Percentiles rank a stretch among this genome's conserved stretches.
Evolutionary conservation across 1,140 invertebrate genomes (phyloP).

Genomic region (Eupeodes corollae): DNA sequence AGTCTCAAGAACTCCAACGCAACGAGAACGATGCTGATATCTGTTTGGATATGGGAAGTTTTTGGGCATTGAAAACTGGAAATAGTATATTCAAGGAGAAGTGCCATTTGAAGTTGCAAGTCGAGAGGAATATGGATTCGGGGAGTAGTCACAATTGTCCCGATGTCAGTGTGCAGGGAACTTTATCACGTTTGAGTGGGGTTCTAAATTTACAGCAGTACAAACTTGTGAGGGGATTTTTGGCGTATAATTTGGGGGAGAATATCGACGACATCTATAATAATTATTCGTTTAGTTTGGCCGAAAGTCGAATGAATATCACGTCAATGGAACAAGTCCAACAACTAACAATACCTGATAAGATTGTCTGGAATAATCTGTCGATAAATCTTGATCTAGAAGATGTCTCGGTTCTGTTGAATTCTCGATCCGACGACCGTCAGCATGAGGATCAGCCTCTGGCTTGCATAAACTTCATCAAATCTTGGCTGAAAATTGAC

Average conservation of each 20-base stretch:
- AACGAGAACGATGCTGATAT: slow-evolving; percentile 1
- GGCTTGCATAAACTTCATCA: slow-evolving; percentile 85
- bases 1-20: slow-evolving; percentile 1
- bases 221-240: slow-evolving; percentile 72
- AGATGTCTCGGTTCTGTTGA: slow-evolving; percentile 72
- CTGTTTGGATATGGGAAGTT: slow-evolving; percentile 25
- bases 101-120: slow-evolving; percentile 64
- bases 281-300: slow-evolving; percentile 17
- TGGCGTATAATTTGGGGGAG: slow-evolving; percentile 89
- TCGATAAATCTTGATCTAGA: slow-evolving; percentile 74
- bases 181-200: slow-evolving; percentile 72
- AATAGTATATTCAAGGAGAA: slow-evolving; percentile 63
- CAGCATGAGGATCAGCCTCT: slow-evolving; percentile 41
- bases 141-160: slow-evolving; percentile 47
- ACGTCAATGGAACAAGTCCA: slow-evolving; percentile 12
- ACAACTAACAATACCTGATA: not conserved
- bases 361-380: slow-evolving; percentile 55
- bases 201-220: slow-evolving; percentile 79
- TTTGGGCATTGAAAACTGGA: slow-evolving; percentile 42
- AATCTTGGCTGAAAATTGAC: slow-evolving; percentile 73
- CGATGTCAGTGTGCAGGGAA: slow-evolving; percentile 76
- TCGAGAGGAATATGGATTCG: slow-evolving; percentile 72
- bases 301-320: slow-evolving; percentile 19
- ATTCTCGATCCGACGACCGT: slow-evolving; percentile 41
- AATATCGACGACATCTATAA: slow-evolving; percentile 57